Base-by-base conservation (phyloP, 2,113 vertebrate genomes). In the Coptodon rendalli region DNA sequence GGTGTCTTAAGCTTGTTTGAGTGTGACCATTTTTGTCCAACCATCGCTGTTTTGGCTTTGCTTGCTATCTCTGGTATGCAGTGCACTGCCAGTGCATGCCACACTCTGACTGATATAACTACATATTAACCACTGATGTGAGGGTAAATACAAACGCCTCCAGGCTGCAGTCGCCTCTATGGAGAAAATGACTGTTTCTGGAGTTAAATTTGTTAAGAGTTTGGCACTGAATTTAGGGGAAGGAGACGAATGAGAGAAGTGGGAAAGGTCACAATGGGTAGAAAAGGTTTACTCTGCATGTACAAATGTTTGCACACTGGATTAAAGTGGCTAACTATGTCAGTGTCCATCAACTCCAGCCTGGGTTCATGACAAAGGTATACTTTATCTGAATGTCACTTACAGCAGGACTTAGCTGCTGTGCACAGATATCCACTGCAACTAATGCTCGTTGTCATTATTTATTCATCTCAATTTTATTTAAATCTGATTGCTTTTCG, bases 1-100 rank as follows among this genome's bases (percentile, higher is more conserved):
- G 96, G 95, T 96, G 96, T 95, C 94, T 95, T 93, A 92, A 93
- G 94, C 94, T 92, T 90, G 90, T 95, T 94, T 92, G 94, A 94
- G 88, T 94, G 94, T 94, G 94, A 95, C 95, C 95, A 89, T 95
- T 95, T 96, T 94, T 94, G 92, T 93, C 93, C 94, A 89, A 88
- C 90, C 90, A 38, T 85, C 73, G 90, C 90, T 91, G 92, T 95
- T 94, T 95, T 94, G 90, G 83, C 91, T 90, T 84, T 85, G 63
- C 85, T 89, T 50, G 82, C 88, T 86, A 83, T 93, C 91, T 89
- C 48, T 80, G 93, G 92, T 94, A 94, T 93, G 93, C 88, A 85
- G 89, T 17, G 63, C 81, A 76, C 48, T 89, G 90, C 89, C 84
- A 89, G 81, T 84, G 87, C 84, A 83, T 81, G 91, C 89, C 63